Percentiles rank a stretch among this genome's conserved stretches.
phyloP scores from a whole-genome alignment of 2,888 invertebrate genomes.

The Metalampra italica region DNA sequence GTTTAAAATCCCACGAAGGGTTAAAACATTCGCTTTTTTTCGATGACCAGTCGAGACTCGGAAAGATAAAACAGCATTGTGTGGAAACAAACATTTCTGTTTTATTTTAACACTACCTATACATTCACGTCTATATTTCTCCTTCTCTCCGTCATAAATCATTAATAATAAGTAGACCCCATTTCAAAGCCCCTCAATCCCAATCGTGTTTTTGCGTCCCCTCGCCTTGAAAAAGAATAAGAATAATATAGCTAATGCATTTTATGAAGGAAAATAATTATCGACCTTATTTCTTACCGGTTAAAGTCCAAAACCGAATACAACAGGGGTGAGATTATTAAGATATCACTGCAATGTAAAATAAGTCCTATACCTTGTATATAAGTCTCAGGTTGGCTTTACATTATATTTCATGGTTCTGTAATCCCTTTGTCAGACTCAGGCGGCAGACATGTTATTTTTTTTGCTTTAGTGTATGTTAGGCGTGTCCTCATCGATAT shows the following conservation, averaged over 20 bases:
- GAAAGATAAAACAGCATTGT: no score
- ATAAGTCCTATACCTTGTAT: conserved; percentile 2
- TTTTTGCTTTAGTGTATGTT: conserved; percentile 39
- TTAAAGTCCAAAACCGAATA: neutral
- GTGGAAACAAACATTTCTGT: neutral
- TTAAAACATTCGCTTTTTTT: no score
- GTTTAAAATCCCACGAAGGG: no score
- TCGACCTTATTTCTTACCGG: neutral
- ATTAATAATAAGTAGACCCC: conserved; percentile 9
- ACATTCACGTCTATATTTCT: conserved; percentile 1
- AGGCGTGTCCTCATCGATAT: conserved; percentile 26
- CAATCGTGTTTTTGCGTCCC: neutral
- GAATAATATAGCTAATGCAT: neutral
- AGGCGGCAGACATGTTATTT: conserved; percentile 56
- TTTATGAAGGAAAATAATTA: neutral
- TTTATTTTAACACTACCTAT: neutral
- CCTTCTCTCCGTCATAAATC: conserved; percentile 33
- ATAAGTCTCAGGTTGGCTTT: conserved; percentile 3
- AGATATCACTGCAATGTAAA: conserved; percentile 1
- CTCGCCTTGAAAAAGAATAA: neutral
- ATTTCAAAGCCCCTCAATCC: neutral
- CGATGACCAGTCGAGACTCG: no score
- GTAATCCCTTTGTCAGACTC: conserved; percentile 24
- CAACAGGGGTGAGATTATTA: neutral
- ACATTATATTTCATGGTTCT: conserved; percentile 9